Conservation (phyloP, 37 sponge, comb jelly and placozoan genomes). For the Dysidea cf. avara region DNA sequence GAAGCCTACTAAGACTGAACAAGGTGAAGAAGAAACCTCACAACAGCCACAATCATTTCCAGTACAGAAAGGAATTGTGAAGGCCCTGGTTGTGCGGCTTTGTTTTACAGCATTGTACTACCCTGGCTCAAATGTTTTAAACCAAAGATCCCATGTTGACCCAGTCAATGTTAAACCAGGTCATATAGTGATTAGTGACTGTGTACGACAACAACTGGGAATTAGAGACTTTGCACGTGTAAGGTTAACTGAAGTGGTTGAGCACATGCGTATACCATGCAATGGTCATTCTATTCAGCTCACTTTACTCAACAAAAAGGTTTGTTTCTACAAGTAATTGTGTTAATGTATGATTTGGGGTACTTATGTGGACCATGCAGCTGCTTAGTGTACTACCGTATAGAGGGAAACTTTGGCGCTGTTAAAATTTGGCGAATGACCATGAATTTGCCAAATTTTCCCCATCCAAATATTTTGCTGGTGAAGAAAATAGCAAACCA, state of each 20-base stretch:
- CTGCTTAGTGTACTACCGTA: too few relatives aligned
- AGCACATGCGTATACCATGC: slow-evolving; percentile 15
- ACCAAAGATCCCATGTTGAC: not conserved
- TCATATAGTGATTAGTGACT: slow-evolving; percentile 70
- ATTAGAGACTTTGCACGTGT: slow-evolving; percentile 32
- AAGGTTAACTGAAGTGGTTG: slow-evolving; percentile 21
- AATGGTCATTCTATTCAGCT: too few relatives aligned
- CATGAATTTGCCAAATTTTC: too few relatives aligned
- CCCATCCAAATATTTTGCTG: too few relatives aligned
- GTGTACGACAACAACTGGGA: slow-evolving; percentile 57
- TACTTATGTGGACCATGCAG: too few relatives aligned
- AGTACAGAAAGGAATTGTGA: not conserved
- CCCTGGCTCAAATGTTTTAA: not conserved
- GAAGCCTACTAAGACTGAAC: not conserved
- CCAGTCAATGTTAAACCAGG: slow-evolving; percentile 33
- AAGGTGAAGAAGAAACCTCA: not conserved
- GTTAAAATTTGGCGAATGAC: too few relatives aligned
- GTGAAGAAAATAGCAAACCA: too few relatives aligned
- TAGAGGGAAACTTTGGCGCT: too few relatives aligned
- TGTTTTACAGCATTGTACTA: slow-evolving; percentile 14
- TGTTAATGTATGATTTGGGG: too few relatives aligned
- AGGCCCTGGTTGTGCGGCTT: slow-evolving; percentile 9
- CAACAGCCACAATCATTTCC: not conserved
- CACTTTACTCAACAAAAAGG: too few relatives aligned
- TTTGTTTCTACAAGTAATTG: too few relatives aligned